phyloP scores from a whole-genome alignment of 2,797 vertebrate species.

The Peromyscus aztecus region DNA sequence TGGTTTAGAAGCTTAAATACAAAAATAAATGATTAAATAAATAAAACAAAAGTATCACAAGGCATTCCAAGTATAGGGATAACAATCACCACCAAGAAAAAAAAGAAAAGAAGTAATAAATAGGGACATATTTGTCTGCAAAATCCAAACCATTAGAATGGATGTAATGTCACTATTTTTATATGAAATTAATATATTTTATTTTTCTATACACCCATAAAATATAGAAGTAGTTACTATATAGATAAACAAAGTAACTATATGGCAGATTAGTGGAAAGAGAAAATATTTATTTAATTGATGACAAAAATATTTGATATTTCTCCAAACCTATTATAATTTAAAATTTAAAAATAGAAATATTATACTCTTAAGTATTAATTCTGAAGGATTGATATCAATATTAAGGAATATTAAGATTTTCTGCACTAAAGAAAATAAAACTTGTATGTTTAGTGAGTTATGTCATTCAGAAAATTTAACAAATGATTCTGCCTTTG shows the following conservation, averaged over 20 bases:
- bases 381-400: background rate
- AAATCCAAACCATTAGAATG: background rate
- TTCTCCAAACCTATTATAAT: background rate
- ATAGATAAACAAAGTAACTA: background rate
- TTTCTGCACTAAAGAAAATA: background rate
- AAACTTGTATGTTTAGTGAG: background rate
- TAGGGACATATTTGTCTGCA: background rate
- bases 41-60: slow-evolving; percentile 74
- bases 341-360: background rate
- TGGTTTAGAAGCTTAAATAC: slow-evolving; percentile 78
- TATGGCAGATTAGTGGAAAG: background rate
- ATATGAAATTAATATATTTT: background rate
- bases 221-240: background rate
- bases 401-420: background rate
- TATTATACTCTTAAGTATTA: background rate
- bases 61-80: background rate
- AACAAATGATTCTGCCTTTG: background rate
- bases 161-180: background rate
- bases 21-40: slow-evolving; percentile 80
- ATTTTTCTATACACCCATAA: background rate
- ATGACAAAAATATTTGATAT: background rate
- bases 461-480: background rate
- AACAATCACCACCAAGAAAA: slow-evolving; percentile 23
- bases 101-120: background rate
- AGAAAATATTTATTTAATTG: background rate